A percentile compares a stretch with the other conserved stretches of the same genome.
Conservation (phyloP, 2,113 vertebrate genomes). For the Condylura cristata region DNA sequence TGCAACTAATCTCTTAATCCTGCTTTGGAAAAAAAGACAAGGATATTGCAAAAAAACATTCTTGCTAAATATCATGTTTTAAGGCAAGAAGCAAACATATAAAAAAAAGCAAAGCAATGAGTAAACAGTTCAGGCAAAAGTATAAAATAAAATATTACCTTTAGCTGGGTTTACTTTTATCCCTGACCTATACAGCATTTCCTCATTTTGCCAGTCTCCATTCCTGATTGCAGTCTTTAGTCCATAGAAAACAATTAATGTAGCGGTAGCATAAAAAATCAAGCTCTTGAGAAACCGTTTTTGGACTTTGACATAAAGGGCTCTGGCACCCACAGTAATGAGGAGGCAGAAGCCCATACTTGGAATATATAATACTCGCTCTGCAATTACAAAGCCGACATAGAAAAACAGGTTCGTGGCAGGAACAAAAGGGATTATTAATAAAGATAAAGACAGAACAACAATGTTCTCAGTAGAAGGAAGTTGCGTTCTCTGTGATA, state of each 20-base stretch:
- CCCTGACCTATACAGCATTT: constrained; percentile 99
- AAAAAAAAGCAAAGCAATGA: constrained; percentile 31
- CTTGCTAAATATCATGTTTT: neutral
- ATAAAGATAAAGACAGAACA: constrained; percentile 93
- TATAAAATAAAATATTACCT: constrained; percentile 88
- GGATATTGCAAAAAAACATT: neutral
- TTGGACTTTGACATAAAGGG: constrained; percentile 91
- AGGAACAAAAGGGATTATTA: constrained; percentile 96
- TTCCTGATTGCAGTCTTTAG: constrained; percentile 96
- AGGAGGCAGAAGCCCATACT: constrained; percentile 99
- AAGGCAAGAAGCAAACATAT: neutral
- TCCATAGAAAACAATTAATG: constrained; percentile 93
- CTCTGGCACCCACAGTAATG: constrained; percentile 93
- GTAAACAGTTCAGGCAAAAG: constrained; percentile 58
- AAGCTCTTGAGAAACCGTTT: constrained; percentile 91
- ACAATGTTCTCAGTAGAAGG: constrained; percentile 95
- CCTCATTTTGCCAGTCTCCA: constrained; percentile 97
- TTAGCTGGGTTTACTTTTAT: constrained; percentile 99
- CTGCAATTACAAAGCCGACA: constrained; percentile 98
- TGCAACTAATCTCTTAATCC: neutral
- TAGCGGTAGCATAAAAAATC: constrained; percentile 91
- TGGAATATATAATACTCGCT: constrained; percentile 98
- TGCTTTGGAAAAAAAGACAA: neutral
- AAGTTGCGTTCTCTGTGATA: constrained; percentile 87
- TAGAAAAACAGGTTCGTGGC: constrained; percentile 99